Conservation (phyloP, 1,140 invertebrate species). For the Caerostris extrusa region DNA sequence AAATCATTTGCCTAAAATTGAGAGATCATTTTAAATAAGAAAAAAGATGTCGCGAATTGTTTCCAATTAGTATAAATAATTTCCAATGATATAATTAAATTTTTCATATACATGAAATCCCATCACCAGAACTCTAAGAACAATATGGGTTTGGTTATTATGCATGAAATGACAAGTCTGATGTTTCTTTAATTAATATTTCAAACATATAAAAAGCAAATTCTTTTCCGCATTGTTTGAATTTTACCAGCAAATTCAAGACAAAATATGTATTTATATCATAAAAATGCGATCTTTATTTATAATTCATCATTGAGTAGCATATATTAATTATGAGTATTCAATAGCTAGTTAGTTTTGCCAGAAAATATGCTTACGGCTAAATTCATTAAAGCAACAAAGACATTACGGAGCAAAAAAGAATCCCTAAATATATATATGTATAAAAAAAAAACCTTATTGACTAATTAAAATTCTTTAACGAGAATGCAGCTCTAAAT, state of each 20-base stretch:
- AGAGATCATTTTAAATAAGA: too few relatives aligned
- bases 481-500: conserved; percentile 71
- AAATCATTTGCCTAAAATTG: too few relatives aligned
- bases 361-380: conserved; percentile 44
- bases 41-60: too few relatives aligned
- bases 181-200: neutral
- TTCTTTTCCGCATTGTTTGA: neutral
- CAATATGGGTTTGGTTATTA: too few relatives aligned
- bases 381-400: conserved; percentile 73
- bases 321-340: conserved; percentile 49
- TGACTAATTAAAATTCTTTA: conserved; percentile 77
- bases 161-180: neutral
- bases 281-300: conserved; percentile 30
- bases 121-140: too few relatives aligned
- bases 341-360: conserved; percentile 66
- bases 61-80: too few relatives aligned
- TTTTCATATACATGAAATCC: too few relatives aligned
- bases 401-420: conserved; percentile 37
- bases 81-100: too few relatives aligned
- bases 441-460: conserved; percentile 55
- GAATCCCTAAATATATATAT: neutral
- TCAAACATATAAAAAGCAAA: neutral
- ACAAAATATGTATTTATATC: neutral
- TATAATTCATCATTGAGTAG: conserved; percentile 15
- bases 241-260: neutral